phyloP scores from a whole-genome alignment of 2,113 vertebrate genomes.

The Elephas maximus region DNA sequence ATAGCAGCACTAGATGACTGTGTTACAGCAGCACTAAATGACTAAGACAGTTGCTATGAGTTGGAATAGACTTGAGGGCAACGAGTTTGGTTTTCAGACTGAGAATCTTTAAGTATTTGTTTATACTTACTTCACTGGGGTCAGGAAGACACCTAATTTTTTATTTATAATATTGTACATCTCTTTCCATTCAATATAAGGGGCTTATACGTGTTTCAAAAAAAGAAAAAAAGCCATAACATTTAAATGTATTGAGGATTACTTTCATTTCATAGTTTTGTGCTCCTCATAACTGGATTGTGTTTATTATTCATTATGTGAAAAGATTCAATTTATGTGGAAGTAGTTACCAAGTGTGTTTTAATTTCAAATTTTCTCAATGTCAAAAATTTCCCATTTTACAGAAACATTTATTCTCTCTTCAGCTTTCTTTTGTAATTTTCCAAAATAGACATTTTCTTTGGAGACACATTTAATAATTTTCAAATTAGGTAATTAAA shows the following conservation, averaged over 20 bases:
- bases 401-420: background rate
- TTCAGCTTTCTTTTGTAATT: constrained; percentile 30
- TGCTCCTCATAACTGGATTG: background rate
- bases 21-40: too few species aligned
- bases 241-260: background rate
- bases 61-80: too few species aligned
- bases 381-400: background rate
- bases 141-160: constrained; percentile 14
- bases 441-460: constrained; percentile 21
- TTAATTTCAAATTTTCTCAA: constrained; percentile 2
- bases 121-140: background rate
- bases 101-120: constrained; percentile 40
- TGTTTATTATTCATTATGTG: constrained; percentile 35
- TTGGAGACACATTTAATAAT: constrained; percentile 27
- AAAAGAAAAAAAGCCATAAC: background rate
- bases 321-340: background rate
- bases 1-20: too few species aligned
- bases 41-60: too few species aligned
- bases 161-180: background rate
- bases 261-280: constrained; percentile 11
- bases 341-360: background rate
- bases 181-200: background rate
- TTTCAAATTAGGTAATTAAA: constrained; percentile 27
- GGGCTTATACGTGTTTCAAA: background rate
- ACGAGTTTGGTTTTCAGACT: background rate